These are phyloP conservation scores for Coluber constrictor DNA, from an alignment of 2,797 vertebrate genomes.

Conservation along the genomic window DNA sequence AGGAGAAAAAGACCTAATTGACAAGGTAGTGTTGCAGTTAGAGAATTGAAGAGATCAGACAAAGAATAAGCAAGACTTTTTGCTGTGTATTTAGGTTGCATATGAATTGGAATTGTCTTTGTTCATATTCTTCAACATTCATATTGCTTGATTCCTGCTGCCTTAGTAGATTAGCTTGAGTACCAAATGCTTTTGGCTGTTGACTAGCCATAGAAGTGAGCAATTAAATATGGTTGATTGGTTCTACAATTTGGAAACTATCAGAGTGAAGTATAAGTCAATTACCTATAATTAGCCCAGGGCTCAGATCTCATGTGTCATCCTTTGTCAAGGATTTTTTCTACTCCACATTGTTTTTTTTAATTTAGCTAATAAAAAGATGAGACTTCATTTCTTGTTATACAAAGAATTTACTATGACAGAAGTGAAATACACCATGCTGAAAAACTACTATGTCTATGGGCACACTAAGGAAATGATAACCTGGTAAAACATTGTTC, in stretches of 20 bases:
- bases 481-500: neutral
- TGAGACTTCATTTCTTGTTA: conserved; percentile 31
- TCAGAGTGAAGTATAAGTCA: conserved; percentile 59
- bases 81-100: conserved; percentile 8
- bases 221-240: conserved; percentile 64
- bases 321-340: conserved; percentile 39
- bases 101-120: conserved; percentile 38
- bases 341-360: conserved; percentile 41
- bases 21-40: conserved; percentile 1
- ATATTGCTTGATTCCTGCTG: conserved; percentile 47
- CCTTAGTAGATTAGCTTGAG: conserved; percentile 54
- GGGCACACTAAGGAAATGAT: neutral
- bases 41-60: conserved; percentile 15
- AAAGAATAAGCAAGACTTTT: neutral
- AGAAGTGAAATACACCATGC: neutral
- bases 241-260: conserved; percentile 63
- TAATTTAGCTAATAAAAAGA: conserved; percentile 50
- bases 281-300: conserved; percentile 60
- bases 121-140: conserved; percentile 28
- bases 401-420: neutral
- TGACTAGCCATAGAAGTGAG: conserved; percentile 61
- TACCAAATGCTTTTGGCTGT: conserved; percentile 48
- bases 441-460: neutral
- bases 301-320: conserved; percentile 59
- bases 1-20: neutral